Evolutionary conservation across 2,888 invertebrate species (phyloP).

Genomic region (Pachycephus smyrnensis): DNA sequence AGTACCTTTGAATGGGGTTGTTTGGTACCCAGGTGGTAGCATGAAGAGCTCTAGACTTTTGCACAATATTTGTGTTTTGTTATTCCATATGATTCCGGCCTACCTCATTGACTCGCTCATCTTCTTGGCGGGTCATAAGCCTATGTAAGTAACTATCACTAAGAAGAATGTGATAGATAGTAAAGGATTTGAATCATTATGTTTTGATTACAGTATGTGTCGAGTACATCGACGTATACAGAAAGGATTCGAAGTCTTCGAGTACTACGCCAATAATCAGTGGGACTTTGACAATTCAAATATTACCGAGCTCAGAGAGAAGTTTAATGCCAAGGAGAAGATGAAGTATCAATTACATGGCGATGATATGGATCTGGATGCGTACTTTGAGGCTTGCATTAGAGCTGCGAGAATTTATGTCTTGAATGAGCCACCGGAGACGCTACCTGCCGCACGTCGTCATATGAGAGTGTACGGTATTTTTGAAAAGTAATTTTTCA

Average conservation of each 20-base stretch:
- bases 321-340: constrained; percentile 76
- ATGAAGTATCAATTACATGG: constrained; percentile 78
- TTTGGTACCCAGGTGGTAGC: constrained; percentile 89
- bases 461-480: constrained; percentile 82
- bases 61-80: constrained; percentile 84
- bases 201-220: constrained; percentile 73
- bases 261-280: constrained; percentile 92
- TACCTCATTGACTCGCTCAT: constrained; percentile 84
- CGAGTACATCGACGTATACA: constrained; percentile 85
- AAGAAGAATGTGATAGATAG: background rate
- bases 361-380: constrained; percentile 78
- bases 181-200: background rate
- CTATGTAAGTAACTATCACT: constrained; percentile 75
- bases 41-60: constrained; percentile 83
- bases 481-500: constrained; percentile 12
- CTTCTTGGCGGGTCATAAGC: constrained; percentile 85
- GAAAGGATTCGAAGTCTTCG: constrained; percentile 89
- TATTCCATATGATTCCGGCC: constrained; percentile 94
- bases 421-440: constrained; percentile 85
- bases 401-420: constrained; percentile 83
- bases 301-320: constrained; percentile 70
- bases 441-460: constrained; percentile 81
- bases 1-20: constrained; percentile 88
- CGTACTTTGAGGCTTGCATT: constrained; percentile 87
- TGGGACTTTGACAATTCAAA: constrained; percentile 88